Base-by-base conservation (phyloP, 2,113 vertebrate genomes). In the Narcine bancroftii region DNA sequence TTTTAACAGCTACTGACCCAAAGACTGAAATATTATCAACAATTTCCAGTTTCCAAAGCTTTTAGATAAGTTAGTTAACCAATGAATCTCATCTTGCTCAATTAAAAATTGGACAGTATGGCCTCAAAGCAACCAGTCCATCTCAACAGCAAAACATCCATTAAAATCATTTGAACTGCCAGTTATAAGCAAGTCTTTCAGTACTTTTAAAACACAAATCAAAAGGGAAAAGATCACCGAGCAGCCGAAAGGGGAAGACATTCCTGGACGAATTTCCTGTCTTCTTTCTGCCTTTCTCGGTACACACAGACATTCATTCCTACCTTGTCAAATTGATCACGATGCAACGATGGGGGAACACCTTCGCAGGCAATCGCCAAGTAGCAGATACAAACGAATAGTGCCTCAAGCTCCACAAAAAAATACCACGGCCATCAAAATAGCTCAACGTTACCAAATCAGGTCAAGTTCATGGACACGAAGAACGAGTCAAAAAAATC, bases 1-100 rank as follows among this genome's bases (percentile, higher is more conserved):
- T n/a, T n/a, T 4, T 85, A 85, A 85, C 29, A 85, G 53, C 50
- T 53, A 56, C 3, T 19, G 79, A 53, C 13, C 21, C 33, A 13
- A 36, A 85, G 53, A 13, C 81, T 85, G n/a, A 85, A 85, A 85
- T 36, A n/a, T 85, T 60, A 85, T 10, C n/a, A 60, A 33, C 50
- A 85, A 53, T 85, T 85, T 53, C 81, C 53, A 85, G 53, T 85
- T 29, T 85, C 50, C 81, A 60, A 81, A 81, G 24, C 26, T 81
- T 24, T 29, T 21, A 50, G 77, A 50, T 45, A 81, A 50, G 77
- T 47, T 50, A 81, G 50, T 81, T 81, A 81, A 81, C 24, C 26
- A 24, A 81, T 50, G 47, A 45, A 47, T 42, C 76, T 39, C 19
- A 79, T 6, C 39, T 79, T 79, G 76, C 45, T 79, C 45, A 79